These are phyloP conservation scores for Diploptera punctata DNA, from an alignment of 2,888 invertebrate species.

Conservation along the genomic window DNA sequence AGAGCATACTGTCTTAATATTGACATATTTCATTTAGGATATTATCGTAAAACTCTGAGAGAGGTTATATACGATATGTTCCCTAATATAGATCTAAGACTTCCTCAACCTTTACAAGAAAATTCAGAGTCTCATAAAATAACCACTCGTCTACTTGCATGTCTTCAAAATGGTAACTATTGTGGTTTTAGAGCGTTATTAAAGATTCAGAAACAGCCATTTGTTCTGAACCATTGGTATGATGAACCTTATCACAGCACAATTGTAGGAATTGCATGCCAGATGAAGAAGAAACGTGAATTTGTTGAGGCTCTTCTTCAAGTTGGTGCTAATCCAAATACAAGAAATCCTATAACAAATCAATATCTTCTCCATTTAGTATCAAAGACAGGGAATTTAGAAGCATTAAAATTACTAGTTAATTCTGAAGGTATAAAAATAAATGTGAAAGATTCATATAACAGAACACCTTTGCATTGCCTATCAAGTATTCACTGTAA, in stretches of 20 bases:
- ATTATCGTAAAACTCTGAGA: background rate
- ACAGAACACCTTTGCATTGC: slow-evolving; percentile 1
- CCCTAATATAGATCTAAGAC: background rate
- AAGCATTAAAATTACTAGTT: background rate
- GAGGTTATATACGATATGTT: background rate
- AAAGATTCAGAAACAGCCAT: background rate
- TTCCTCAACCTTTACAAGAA: background rate
- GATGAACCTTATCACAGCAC: slow-evolving; percentile 6
- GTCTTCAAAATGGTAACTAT: background rate
- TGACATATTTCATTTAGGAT: background rate
- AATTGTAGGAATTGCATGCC: background rate
- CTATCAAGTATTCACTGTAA: background rate
- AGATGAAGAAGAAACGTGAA: background rate
- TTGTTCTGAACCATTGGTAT: background rate
- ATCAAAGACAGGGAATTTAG: background rate
- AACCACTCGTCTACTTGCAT: background rate
- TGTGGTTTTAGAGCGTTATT: background rate
- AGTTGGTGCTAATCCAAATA: slow-evolving; percentile 8
- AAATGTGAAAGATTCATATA: background rate
- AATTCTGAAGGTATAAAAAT: background rate
- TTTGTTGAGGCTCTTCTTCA: background rate
- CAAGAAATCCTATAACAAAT: background rate
- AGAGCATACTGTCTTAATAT: background rate
- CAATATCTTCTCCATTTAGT: background rate
- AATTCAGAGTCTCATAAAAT: background rate